Evolutionary conservation across 2,797 vertebrate genomes (phyloP), one percentile per base, ranked within the genome.

Genomic region (Myiotriccus ornatus): DNA sequence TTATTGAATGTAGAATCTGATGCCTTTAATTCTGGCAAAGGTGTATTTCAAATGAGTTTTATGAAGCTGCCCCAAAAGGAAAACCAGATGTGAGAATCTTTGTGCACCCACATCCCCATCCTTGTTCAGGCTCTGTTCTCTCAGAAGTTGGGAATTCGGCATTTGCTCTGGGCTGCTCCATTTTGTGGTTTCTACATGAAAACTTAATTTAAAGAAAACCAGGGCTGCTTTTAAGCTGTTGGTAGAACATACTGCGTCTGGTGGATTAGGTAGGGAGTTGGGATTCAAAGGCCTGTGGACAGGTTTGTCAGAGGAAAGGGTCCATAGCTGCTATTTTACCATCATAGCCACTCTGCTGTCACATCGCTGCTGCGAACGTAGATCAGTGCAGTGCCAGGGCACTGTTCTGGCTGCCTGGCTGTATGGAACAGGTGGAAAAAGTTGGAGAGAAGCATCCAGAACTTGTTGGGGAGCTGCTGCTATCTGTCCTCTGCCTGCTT

Each of bases 341-440:
- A 25, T 32, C 1, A 0, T 21, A 34, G 41, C 25, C n/a, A 11
- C 7, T 47, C 14, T 52, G 55, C 64, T 80, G 46, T 46, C 63
- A 5, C 1, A 0, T 34, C 3, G 2, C 47, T 73, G 64, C 60
- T 62, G 60, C 55, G 49, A 19, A 41, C 0, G 0, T 13, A 39
- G 57, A 57, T 79, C 76, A 12, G 52, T 18, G 52, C 47, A 39
- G 3, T 4, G 4, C 30, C 41, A 49, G 1, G 2, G 53, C 43
- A 53, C 9, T 3, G 30, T 55, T 67, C 35, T 4, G 7, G 19
- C 41, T 84, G 22, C 39, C 32, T 53, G 18, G 57, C 59, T 35
- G 35, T 10, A 3, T 1, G 46, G 20, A 64, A 23, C 25, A 32
- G 41, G 28, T 49, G 39, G 44, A 35, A 41, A 50, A 50, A 73